phyloP scores from a whole-genome alignment of 2,113 vertebrate species.

The Sapajus apella region DNA sequence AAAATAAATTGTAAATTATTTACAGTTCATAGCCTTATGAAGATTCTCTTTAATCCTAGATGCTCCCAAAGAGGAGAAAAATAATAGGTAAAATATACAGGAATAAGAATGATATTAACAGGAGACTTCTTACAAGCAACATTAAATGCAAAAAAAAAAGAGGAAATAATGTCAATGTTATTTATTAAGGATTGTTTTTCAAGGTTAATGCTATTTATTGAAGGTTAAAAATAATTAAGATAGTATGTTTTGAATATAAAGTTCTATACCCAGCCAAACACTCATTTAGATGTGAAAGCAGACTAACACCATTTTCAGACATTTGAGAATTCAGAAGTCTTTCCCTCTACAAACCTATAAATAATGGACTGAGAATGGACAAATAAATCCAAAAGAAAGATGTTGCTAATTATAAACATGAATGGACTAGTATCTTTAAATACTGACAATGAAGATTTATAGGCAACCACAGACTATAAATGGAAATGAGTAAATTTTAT shows the following conservation, averaged over 20 bases:
- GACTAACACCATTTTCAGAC: neutral
- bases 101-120: constrained; percentile 41
- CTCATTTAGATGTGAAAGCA: neutral
- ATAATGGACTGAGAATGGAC: neutral
- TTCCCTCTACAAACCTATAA: neutral
- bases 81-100: neutral
- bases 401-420: neutral
- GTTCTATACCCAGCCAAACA: neutral
- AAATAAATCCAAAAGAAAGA: constrained; percentile 1
- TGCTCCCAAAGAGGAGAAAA: neutral
- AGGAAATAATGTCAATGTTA: neutral
- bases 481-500: neutral
- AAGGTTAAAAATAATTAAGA: neutral
- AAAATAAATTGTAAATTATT: constrained; percentile 31
- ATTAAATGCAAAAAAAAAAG: constrained; percentile 22
- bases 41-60: constrained; percentile 12
- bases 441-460: neutral
- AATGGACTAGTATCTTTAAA: neutral
- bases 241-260: neutral
- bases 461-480: neutral
- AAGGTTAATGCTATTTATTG: neutral
- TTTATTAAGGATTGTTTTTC: neutral
- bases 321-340: neutral
- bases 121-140: neutral
- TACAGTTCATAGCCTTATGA: neutral